Percentiles rank a stretch among this genome's conserved stretches.
These are phyloP conservation scores for Ornithoptera alexandrae DNA, from an alignment of 2,888 invertebrate genomes.

Conservation along the genomic window DNA sequence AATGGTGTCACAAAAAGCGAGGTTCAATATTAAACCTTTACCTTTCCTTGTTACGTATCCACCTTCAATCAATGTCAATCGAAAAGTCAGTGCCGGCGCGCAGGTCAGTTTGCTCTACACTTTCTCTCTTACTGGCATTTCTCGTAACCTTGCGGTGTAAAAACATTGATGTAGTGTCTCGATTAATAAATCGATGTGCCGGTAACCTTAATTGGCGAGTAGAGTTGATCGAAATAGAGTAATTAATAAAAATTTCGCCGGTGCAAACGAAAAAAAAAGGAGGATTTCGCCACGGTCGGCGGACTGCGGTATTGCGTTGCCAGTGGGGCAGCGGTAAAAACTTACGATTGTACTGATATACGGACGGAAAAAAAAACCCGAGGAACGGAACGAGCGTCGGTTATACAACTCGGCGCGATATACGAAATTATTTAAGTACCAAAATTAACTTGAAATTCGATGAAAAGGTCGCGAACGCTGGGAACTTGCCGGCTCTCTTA, in stretches of 20 bases:
- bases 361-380: conserved; percentile 33
- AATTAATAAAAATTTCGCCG: conserved; percentile 57
- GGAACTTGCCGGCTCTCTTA: background rate
- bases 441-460: conserved; percentile 21
- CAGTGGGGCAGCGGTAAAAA: conserved; percentile 33
- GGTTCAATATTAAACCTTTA: conserved; percentile 37
- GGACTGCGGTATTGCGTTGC: conserved; percentile 34
- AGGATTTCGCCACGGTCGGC: conserved; percentile 34
- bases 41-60: conserved; percentile 41
- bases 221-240: conserved; percentile 45
- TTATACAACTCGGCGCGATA: conserved; percentile 25
- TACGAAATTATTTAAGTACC: conserved; percentile 26
- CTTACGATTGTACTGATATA: conserved; percentile 39
- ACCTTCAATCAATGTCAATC: conserved; percentile 56
- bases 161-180: conserved; percentile 24
- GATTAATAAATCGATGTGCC: conserved; percentile 27
- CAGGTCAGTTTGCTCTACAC: conserved; percentile 46
- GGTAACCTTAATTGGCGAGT: conserved; percentile 30
- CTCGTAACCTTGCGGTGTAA: conserved; percentile 27
- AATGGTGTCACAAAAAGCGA: conserved; percentile 18
- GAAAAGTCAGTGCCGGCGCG: conserved; percentile 53
- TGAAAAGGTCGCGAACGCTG: conserved; percentile 18
- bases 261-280: conserved; percentile 36
- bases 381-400: conserved; percentile 24
- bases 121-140: conserved; percentile 45